These are phyloP conservation scores for Pseudobourletiella spinata DNA, from an alignment of 1,140 invertebrate species.

Conservation along the genomic window DNA sequence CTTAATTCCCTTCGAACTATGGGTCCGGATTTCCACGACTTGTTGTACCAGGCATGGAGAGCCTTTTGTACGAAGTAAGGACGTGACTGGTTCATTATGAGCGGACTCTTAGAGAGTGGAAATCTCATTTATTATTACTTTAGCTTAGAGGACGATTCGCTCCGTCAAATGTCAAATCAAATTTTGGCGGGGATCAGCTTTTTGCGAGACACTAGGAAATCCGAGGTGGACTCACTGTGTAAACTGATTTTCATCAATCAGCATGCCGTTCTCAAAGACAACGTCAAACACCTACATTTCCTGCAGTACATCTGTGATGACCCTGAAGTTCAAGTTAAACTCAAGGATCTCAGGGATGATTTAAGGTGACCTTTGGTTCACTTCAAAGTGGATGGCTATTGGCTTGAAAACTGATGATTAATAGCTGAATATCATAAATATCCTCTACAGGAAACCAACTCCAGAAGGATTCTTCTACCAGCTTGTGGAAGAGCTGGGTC, in stretches of 20 bases:
- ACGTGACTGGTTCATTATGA: background rate
- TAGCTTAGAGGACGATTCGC: slow-evolving; percentile 60
- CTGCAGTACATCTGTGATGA: too few species aligned
- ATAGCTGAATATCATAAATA: too few species aligned
- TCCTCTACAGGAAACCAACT: too few species aligned
- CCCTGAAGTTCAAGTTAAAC: too few species aligned
- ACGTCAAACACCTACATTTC: too few species aligned
- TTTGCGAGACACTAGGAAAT: slow-evolving; percentile 54
- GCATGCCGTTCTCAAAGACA: too few species aligned
- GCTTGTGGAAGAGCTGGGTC: slow-evolving; percentile 38
- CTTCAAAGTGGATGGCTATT: too few species aligned
- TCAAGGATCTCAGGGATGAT: too few species aligned
- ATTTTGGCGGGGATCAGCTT: slow-evolving; percentile 73
- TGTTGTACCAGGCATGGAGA: slow-evolving; percentile 1
- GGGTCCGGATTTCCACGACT: slow-evolving; percentile 12
- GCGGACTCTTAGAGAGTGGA: background rate
- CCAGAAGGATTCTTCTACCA: background rate
- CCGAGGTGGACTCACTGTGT: slow-evolving; percentile 36
- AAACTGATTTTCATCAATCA: background rate
- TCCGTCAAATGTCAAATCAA: slow-evolving; percentile 68
- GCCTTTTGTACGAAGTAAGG: slow-evolving; percentile 16
- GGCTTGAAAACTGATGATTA: too few species aligned
- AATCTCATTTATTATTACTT: too few species aligned
- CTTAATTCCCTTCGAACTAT: slow-evolving; percentile 9
- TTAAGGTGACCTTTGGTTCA: too few species aligned